Evolutionary conservation across 2,888 invertebrate species (phyloP).

Genomic region (Nemurella pictetii): DNA sequence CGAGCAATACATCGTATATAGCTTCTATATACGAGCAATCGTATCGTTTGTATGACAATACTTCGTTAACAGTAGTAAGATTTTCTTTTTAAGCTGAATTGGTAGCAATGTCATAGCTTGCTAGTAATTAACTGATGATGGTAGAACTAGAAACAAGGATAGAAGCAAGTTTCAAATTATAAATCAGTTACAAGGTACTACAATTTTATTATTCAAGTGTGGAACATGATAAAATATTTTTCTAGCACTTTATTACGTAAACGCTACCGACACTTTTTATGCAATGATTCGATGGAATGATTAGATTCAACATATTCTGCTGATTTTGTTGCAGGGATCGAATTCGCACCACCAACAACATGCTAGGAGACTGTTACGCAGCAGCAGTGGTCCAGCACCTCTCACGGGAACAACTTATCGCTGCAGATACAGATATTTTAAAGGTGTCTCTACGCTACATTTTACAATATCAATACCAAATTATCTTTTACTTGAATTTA

Average conservation of each 20-base stretch:
- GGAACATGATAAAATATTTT: background rate
- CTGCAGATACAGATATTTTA: constrained; percentile 46
- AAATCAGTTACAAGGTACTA: too few species aligned
- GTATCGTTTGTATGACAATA: too few species aligned
- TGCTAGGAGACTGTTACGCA: constrained; percentile 85
- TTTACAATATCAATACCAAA: too few species aligned
- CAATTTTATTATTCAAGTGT: background rate
- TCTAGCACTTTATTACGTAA: background rate
- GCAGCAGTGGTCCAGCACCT: constrained; percentile 83
- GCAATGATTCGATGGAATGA: background rate
- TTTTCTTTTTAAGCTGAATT: too few species aligned
- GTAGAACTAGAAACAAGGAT: too few species aligned
- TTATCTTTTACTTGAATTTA: too few species aligned
- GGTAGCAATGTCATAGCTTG: too few species aligned
- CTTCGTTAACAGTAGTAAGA: too few species aligned
- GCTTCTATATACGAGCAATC: too few species aligned
- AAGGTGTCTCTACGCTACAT: background rate
- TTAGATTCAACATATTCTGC: background rate
- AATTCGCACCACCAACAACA: constrained; percentile 84
- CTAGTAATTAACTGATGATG: too few species aligned
- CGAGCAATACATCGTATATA: too few species aligned
- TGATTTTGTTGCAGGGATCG: constrained; percentile 66
- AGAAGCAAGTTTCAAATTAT: too few species aligned
- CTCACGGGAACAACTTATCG: constrained; percentile 80
- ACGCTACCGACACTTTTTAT: background rate